phyloP scores from a whole-genome alignment of 2,888 invertebrate genomes.

The Acanthosepion lycidas region DNA sequence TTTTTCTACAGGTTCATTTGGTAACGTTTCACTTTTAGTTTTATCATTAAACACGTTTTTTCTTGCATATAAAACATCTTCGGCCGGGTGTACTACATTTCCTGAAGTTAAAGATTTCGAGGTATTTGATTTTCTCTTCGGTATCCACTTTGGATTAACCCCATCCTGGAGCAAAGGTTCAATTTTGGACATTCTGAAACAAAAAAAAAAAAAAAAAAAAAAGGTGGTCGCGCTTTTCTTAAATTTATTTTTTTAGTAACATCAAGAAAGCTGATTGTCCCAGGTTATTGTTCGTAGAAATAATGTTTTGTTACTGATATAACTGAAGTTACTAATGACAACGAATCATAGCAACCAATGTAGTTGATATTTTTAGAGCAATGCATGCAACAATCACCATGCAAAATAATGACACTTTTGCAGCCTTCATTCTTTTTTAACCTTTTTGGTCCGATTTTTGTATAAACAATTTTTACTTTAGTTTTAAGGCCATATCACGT shows the following conservation, averaged over 20 bases:
- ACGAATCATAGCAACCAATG: neutral
- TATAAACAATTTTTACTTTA: too few relatives aligned
- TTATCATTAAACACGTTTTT: neutral
- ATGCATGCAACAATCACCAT: neutral
- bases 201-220: neutral
- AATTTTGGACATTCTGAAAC: neutral
- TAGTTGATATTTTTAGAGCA: neutral
- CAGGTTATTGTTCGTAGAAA: neutral
- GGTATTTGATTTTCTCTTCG: neutral
- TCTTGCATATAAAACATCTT: neutral
- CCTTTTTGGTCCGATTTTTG: too few relatives aligned
- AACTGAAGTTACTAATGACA: neutral
- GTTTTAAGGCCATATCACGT: too few relatives aligned
- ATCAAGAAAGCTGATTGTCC: neutral
- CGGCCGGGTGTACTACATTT: neutral
- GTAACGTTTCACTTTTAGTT: too few relatives aligned
- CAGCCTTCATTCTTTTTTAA: too few relatives aligned
- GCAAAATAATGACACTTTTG: too few relatives aligned
- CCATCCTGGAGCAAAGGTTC: neutral
- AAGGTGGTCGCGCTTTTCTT: neutral
- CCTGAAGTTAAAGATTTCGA: neutral
- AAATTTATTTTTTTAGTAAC: neutral
- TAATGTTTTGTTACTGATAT: neutral
- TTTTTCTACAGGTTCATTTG: neutral
- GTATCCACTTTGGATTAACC: neutral